Evolutionary conservation across 2,888 invertebrate species (phyloP).

Genomic region (Amphiduros pacificus): DNA sequence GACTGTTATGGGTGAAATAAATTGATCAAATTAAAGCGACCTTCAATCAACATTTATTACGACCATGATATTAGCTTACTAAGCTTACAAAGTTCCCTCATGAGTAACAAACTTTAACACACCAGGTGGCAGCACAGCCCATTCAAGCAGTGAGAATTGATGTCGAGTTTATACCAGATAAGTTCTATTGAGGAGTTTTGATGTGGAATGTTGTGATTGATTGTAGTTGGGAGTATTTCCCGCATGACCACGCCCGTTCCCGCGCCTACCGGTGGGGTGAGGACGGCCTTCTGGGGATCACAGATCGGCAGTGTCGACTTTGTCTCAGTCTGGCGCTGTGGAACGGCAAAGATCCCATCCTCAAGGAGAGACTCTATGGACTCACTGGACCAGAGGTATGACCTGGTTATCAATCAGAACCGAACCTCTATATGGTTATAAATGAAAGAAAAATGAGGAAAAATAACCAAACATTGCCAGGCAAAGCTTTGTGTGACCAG

Average conservation of each 20-base stretch:
- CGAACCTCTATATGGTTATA: no score
- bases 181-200: neutral
- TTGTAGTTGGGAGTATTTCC: conserved; percentile 53
- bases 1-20: no score
- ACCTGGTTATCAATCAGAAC: no score
- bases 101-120: neutral
- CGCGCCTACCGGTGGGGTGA: conserved; percentile 58
- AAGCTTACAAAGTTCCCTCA: neutral
- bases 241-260: conserved; percentile 49
- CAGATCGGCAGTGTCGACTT: conserved; percentile 51
- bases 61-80: no score
- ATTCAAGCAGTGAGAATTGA: neutral
- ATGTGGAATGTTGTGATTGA: no score
- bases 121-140: neutral
- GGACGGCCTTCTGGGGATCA: conserved; percentile 56
- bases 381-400: conserved; percentile 55
- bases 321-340: conserved; percentile 55
- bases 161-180: neutral
- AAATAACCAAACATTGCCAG: no score
- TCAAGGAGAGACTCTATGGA: conserved; percentile 58
- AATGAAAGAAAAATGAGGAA: no score
- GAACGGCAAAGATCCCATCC: conserved; percentile 55
- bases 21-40: no score
- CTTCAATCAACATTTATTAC: no score
- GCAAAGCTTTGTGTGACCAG: no score